Percentiles rank a stretch among this genome's conserved stretches.
phyloP scores from a whole-genome alignment of 2,113 vertebrate genomes.

The Rallus limicola region DNA sequence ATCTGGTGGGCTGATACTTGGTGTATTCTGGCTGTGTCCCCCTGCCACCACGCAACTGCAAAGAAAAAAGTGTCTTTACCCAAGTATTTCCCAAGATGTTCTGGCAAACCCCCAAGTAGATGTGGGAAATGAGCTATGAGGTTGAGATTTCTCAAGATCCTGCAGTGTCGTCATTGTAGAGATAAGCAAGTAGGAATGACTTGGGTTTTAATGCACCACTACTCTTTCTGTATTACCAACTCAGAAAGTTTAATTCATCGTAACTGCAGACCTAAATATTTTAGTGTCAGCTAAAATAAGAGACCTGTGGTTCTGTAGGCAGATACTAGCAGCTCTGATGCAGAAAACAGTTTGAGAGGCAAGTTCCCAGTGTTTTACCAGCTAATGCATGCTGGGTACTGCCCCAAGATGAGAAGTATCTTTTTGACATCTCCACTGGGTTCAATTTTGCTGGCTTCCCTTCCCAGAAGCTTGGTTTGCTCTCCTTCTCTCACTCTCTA shows the following conservation, averaged over 20 bases:
- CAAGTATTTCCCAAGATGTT: background rate
- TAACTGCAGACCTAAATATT: background rate
- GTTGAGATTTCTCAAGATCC: background rate
- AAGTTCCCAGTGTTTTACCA: background rate
- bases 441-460: background rate
- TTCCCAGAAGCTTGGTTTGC: background rate
- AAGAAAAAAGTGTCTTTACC: background rate
- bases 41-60: background rate
- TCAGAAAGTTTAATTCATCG: background rate
- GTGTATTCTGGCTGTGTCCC: background rate
- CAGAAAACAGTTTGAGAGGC: background rate
- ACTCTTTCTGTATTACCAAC: background rate
- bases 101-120: background rate
- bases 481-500: background rate
- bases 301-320: background rate
- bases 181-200: background rate
- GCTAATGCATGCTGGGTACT: background rate
- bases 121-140: background rate
- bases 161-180: background rate
- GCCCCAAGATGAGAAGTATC: background rate
- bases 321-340: background rate
- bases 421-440: background rate
- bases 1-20: background rate
- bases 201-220: background rate
- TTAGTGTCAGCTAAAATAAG: background rate